A percentile compares a stretch with the other conserved stretches of the same genome.
Conservation (phyloP, 2,113 vertebrate genomes). For the Cheirogaleus medius region DNA sequence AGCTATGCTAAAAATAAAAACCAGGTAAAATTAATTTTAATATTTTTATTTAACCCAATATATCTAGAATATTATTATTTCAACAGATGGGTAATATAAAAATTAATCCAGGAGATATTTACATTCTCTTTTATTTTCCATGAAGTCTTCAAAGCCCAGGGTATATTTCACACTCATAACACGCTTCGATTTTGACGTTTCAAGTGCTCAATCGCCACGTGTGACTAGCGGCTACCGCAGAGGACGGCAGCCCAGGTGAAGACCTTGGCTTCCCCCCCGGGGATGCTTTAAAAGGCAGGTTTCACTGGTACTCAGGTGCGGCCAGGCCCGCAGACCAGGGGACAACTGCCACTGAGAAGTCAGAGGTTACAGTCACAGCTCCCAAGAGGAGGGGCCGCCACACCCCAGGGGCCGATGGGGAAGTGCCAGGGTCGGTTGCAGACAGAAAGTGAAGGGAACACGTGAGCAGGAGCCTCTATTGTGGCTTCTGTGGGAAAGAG, state of each 20-base stretch:
- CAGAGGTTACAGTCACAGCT: neutral
- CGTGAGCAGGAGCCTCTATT: rapidly evolving
- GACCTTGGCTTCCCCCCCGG: neutral
- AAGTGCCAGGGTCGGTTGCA: neutral
- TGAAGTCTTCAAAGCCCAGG: neutral
- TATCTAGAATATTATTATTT: neutral
- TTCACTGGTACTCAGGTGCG: neutral
- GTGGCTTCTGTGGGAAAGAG: neutral
- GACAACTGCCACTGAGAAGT: neutral
- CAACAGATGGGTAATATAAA: neutral
- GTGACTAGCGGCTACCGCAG: rapidly evolving
- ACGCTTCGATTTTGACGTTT: neutral
- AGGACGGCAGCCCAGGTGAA: too few species aligned
- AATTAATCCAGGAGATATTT: neutral
- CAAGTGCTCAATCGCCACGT: neutral
- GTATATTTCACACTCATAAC: rapidly evolving
- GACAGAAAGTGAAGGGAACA: rapidly evolving
- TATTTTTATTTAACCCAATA: neutral
- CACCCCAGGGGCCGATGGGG: rapidly evolving
- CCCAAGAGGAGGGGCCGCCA: neutral
- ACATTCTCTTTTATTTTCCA: neutral
- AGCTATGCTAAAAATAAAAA: neutral
- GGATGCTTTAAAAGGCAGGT: neutral
- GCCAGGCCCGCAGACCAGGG: neutral
- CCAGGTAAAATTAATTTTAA: neutral